Evolutionary conservation across 2,113 vertebrate genomes (phyloP), one percentile per base, ranked within the genome.

Genomic region (Spheniscus mendiculus): DNA sequence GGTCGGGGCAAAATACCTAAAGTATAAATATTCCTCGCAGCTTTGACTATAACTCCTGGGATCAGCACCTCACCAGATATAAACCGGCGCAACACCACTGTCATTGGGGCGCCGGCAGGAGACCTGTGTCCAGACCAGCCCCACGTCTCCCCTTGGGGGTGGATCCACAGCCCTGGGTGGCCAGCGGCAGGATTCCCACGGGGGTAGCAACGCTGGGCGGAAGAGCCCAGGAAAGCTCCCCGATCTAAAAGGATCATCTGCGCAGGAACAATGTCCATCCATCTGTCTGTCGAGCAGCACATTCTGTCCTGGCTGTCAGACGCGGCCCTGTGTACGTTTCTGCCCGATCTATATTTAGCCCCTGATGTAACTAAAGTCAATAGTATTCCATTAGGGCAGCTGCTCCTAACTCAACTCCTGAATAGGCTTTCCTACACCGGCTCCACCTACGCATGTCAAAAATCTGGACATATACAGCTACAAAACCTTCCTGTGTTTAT

Each of bases 271-370:
- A 10, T 6, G 18, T 90, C 80, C 62, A 55, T 97, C 82, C 11
- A 7, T 95, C 96, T 55, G 73, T 85, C 83, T 2, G 1, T 25
- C 2, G 5, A 71, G 85, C 55, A 42, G 98, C 96, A 98, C 97
- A 97, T 97, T 97, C 80, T 45, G 88, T 98, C 94, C 96, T 61
- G 77, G 94, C 67, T 89, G 86, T 89, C 77, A 91, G 86, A 96
- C 2, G 6, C 69, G 56, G 69, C 71, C 82, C 79, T 87, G 74
- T 49, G 92, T 92, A 88, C 10, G 1, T 85, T 77, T 92, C 85
- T 69, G 55, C 55, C 36, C 3, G 1, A n/a, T 91, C 97, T 98
- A 98, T 98, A 98, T 97, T 98, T 98, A 98, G 98, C 55, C 92
- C 69, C 61, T 96, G 71, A 91, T 92, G 97, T 97, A 98, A 98